Percentiles rank a stretch among this genome's conserved stretches.
These are phyloP conservation scores for Montipora foliosa DNA, from an alignment of 64 coral and sea anemone species.

Conservation along the genomic window DNA sequence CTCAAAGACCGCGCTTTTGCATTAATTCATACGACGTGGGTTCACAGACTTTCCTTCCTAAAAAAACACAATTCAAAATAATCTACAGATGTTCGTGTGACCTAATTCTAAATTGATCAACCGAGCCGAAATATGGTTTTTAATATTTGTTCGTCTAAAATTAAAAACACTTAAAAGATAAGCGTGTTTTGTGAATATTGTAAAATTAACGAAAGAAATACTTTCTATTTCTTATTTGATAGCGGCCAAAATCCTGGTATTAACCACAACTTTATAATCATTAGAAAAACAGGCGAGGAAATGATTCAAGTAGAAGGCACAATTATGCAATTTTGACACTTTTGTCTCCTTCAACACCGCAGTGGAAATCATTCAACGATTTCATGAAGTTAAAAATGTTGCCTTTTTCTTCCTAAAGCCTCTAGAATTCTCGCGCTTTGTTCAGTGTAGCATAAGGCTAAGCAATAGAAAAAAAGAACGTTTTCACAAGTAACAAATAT, in stretches of 20 bases:
- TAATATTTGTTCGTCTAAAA: not conserved
- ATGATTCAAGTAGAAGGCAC: no score
- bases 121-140: not conserved
- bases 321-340: no score
- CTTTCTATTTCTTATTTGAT: not conserved
- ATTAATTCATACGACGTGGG: not conserved
- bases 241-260: not conserved
- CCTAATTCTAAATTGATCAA: not conserved
- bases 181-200: not conserved
- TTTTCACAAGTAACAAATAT: slow-evolving; percentile 8
- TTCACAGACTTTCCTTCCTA: not conserved
- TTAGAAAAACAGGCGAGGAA: no score
- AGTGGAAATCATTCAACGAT: no score
- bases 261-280: not conserved
- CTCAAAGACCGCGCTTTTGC: not conserved
- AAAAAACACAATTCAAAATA: not conserved
- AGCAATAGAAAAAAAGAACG: not conserved
- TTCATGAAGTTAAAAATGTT: no score
- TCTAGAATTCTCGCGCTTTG: not conserved
- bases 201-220: not conserved
- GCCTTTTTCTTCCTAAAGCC: not conserved
- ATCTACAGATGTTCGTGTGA: not conserved
- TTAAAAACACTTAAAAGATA: not conserved
- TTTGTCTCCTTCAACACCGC: no score
- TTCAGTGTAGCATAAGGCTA: not conserved